A percentile compares a stretch with the other conserved stretches of the same genome.
Evolutionary conservation across 2,888 invertebrate species (phyloP).

Genomic region (Galerucella calmariensis): DNA sequence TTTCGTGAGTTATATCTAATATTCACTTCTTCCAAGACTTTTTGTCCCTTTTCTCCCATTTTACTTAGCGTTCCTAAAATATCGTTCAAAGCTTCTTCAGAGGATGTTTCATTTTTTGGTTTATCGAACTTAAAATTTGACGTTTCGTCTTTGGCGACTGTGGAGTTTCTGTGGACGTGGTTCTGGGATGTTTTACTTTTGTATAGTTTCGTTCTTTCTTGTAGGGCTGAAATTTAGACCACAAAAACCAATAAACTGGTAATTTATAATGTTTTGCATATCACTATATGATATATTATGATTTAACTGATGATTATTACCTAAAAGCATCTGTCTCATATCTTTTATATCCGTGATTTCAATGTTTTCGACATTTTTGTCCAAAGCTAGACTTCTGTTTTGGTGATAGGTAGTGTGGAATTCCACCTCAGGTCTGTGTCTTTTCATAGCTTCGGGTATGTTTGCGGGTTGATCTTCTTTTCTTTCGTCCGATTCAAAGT

Average conservation of each 20-base stretch:
- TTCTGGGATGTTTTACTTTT: conserved; percentile 30
- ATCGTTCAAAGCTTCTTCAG: conserved; percentile 71
- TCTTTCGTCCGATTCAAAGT: conserved; percentile 52
- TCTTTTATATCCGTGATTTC: conserved; percentile 61
- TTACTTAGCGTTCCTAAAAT: conserved; percentile 69
- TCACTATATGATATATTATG: too few species aligned
- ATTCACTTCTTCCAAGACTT: conserved; percentile 69
- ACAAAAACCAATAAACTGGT: neutral
- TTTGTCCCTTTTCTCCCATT: conserved; percentile 70
- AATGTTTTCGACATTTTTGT: conserved; percentile 45
- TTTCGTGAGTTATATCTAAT: conserved; percentile 56
- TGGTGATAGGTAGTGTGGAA: conserved; percentile 70
- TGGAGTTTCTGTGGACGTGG: conserved; percentile 67
- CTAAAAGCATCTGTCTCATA: conserved; percentile 36
- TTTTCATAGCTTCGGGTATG: conserved; percentile 73
- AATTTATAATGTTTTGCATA: too few species aligned
- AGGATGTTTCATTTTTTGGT: conserved; percentile 60
- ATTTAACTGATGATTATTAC: neutral
- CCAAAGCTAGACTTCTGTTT: conserved; percentile 47
- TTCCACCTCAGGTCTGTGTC: conserved; percentile 71
- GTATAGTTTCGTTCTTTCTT: conserved; percentile 22
- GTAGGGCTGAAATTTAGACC: conserved; percentile 14
- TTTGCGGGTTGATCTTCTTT: conserved; percentile 69
- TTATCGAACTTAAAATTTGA: conserved; percentile 56
- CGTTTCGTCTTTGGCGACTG: conserved; percentile 65